Conservation (phyloP, 2,888 invertebrate species). For the Cremastinae sp. region DNA sequence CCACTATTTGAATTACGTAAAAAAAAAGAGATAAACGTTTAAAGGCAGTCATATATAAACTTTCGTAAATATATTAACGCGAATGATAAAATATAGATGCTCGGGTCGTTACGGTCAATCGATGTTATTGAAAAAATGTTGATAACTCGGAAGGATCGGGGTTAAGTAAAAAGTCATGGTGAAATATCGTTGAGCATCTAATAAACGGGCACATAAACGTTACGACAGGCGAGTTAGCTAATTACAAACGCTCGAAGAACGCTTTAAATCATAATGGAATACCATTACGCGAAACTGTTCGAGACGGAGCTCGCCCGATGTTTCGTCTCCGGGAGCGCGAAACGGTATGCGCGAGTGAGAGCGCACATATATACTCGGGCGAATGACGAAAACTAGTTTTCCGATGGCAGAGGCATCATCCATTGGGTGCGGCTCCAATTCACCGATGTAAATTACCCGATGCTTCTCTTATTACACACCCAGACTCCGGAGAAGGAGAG, state of each 20-base stretch:
- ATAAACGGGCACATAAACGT: too few relatives aligned
- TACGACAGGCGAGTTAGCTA: constrained; percentile 17
- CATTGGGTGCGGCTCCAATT: constrained; percentile 40
- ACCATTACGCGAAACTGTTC: constrained; percentile 43
- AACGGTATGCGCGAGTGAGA: neutral
- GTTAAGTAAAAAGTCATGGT: too few relatives aligned
- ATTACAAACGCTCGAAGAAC: constrained; percentile 36
- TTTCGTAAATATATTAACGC: too few relatives aligned
- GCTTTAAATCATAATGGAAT: constrained; percentile 48
- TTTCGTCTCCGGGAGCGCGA: neutral
- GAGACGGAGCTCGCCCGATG: constrained; percentile 30
- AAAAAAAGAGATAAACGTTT: too few relatives aligned
- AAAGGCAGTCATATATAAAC: too few relatives aligned
- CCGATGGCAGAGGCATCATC: constrained; percentile 36
- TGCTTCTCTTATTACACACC: constrained; percentile 50
- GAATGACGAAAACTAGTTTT: constrained; percentile 43
- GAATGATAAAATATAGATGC: too few relatives aligned
- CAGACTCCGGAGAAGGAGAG: constrained; percentile 4
- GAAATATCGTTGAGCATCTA: too few relatives aligned
- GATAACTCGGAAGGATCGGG: too few relatives aligned
- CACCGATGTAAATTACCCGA: constrained; percentile 52
- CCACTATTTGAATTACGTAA: too few relatives aligned
- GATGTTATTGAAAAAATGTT: too few relatives aligned
- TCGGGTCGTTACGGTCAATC: too few relatives aligned
- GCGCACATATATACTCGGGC: neutral